Evolutionary conservation across 92 coral and sea anemone genomes (phyloP), one percentile per base, ranked within the genome.

Genomic region (Muricea muricata): DNA sequence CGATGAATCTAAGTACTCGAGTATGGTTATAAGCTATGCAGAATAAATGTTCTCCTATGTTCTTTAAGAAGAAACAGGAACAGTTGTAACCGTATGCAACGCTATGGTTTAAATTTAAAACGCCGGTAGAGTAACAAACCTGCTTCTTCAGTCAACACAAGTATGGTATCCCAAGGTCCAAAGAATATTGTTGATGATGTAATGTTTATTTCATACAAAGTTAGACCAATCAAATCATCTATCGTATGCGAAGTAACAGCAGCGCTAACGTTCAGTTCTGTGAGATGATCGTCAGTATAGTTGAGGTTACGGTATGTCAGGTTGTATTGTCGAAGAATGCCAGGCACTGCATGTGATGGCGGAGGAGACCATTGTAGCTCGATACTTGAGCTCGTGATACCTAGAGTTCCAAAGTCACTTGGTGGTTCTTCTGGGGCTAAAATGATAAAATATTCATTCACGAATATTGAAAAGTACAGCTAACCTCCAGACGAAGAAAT

Each of bases 381-480:
- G 56, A 80, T 80, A 12, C 84, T 87, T 35, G 83, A 79, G 25
- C 65, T 20, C 21, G 81, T 80, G 69, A 80, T 80, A 25, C 80
- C 35, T 20, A 29, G 28, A 34, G 74, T 75, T 60, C 72, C 72
- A 35, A 87, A 17, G 68, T 79, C 71, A 7, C 52, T 52, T 5
- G 90, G 90, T 41, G 81, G 81, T 35, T 60, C 26, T 34, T 69
- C 68, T 12, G 90, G 90, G 72, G 90, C 90, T 86, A 69, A 40
- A 78, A 67, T 17, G 14, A 11, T 39, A 61, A 25, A 15, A 54
- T 25, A 35, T 21, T 25, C 11, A 68, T 21, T 15, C 34, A 68
- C 17, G 6, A 37, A 9, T 37, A 37, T 55, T 55, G 4, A 6
- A n/a, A n/a, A 12, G 6, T 55, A 5, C 15, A 55, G 28, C 15